Conservation (phyloP, 2,113 vertebrate species). For the Megaceryle torquata region DNA sequence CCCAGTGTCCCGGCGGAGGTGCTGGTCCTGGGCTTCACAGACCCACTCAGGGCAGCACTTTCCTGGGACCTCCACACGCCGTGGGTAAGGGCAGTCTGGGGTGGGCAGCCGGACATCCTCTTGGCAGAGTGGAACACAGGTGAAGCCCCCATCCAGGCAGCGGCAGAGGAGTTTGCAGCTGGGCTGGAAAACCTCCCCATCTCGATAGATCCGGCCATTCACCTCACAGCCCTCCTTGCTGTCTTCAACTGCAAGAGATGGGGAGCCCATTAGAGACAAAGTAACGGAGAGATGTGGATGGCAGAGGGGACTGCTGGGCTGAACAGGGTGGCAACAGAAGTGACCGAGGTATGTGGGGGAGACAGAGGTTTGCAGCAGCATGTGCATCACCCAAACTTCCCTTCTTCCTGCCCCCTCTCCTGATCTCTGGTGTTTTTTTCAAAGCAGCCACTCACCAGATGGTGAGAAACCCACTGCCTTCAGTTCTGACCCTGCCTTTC, state of each 20-base stretch:
- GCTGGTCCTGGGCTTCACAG: constrained; percentile 80
- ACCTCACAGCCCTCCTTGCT: constrained; percentile 81
- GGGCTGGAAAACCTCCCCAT: constrained; percentile 90
- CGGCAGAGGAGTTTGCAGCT: constrained; percentile 84
- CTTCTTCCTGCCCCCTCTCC: no score
- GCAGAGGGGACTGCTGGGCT: neutral
- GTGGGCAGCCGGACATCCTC: constrained; percentile 79
- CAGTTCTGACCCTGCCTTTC: neutral
- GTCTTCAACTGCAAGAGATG: constrained; percentile 71
- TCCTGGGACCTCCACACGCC: constrained; percentile 77
- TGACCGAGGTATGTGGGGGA: neutral
- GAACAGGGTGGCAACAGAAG: neutral
- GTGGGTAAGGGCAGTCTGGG: constrained; percentile 85
- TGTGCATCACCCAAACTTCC: neutral
- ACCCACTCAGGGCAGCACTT: constrained; percentile 94
- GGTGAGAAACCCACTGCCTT: neutral
- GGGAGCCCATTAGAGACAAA: neutral
- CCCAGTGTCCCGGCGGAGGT: constrained; percentile 23
- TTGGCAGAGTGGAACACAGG: constrained; percentile 82
- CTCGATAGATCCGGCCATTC: constrained; percentile 81
- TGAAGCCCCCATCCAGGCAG: constrained; percentile 85
- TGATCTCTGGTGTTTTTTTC: neutral
- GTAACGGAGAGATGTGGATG: neutral
- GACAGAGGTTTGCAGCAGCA: neutral
- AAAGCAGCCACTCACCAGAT: neutral